Base-by-base conservation (phyloP, 2,888 invertebrate species). In the Elysia crispata region DNA sequence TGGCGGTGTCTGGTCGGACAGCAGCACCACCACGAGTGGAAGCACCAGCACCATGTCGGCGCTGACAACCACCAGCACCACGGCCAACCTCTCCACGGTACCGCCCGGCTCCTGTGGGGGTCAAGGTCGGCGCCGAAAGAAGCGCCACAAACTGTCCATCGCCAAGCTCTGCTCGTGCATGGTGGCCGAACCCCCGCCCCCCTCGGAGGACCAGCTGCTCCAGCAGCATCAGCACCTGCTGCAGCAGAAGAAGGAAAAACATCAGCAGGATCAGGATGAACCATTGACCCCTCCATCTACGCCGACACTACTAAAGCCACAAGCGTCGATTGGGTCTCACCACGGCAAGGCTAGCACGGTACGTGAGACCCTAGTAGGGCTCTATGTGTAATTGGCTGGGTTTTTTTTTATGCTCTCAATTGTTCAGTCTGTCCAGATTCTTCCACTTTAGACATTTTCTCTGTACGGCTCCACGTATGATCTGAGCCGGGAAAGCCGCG, bases 91-190 rank as follows among this genome's bases (percentile, higher is more conserved):
- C 5, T 41, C 41, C 41, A 41, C 41, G 41, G 41, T 11, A 11
- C 41, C 41, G 41, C 41, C 41, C 5, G 5, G 11, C 5, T 11
- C 41, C 11, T 41, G 41, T 11, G 41, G 41, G 41, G 41, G 41
- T 3, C 41, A 41, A 41, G 41, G 85, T 30, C 78, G 70, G 31
- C 62, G 81, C 28, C 79, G 84, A 25, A 85, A 84, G 81, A 81
- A 82, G 77, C 79, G 83, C 5, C 85, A 80, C 57, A 85, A 84
- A 77, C 80, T 83, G 66, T 82, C 85, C 31, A 81, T 86, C 54
- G 73, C 82, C 75, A 83, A 82, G 78, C 82, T 86, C 54, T 85
- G 85, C 79, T 86, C 85, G 0, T 86, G 86, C 75, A 78, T 86
- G 83, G 78, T 80, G 23, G 80, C 80, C n/a, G 81, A 83, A 74